Evolutionary conservation across 2,888 invertebrate species (phyloP), one percentile per base, ranked within the genome.

Genomic region (Chloroclystis v-ata): DNA sequence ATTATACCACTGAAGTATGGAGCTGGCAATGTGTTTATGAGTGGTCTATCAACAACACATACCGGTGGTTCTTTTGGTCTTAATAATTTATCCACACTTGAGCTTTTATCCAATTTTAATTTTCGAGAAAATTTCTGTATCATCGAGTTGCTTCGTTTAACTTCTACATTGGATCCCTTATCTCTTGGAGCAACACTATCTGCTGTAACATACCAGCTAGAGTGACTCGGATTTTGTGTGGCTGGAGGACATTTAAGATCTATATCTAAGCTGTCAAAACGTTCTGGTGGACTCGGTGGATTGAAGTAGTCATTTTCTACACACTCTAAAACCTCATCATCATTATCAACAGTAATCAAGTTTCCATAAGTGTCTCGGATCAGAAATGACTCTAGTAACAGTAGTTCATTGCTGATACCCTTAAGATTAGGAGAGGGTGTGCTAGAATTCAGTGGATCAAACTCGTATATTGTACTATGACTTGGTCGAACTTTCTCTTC

Each of bases 281-380:
- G 80, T 55, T 89, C 90, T 2, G 90, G 92, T 2, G 92, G 92
- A 10, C 89, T 89, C 0, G 92, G 92, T 0, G 91, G 91, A 40
- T 89, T 89, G 37, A 81, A 73, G 54, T 84, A 84, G 43, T 86
- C 86, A 63, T 70, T 78, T 47, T 85, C 85, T 53, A 61, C 64
- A 63, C 75, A 82, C 41, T 74, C 76, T 60, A 73, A 72, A 13
- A 61, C 61, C 20, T 81, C 82, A 25, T 85, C 85, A 42, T 73
- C 70, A 46, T 63, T 74, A 30, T 88, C 88, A 9, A 79, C 79
- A 12, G 81, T 82, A 8, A 87, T 87, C 37, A 91, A 88, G 33
- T 89, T 90, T 4, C 92, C 91, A 61, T 93, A 92, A 12, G 93
- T 90, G 52, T 93, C 93, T 28, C 91, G 91, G 50, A 91, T 91